Evolutionary conservation across 2,113 vertebrate species (phyloP).

Genomic region (Vulpes lagopus): DNA sequence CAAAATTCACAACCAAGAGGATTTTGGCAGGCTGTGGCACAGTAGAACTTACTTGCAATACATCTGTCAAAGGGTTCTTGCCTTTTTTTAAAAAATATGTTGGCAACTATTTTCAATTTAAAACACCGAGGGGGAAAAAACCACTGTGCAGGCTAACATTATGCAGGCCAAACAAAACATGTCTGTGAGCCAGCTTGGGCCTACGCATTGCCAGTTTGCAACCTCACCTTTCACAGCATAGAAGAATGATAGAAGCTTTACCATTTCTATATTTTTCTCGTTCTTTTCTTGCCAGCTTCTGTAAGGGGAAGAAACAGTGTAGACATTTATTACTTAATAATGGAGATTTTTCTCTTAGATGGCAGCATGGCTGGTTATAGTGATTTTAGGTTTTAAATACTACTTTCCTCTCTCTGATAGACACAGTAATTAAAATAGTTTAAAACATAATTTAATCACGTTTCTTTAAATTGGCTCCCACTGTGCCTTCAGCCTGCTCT

Average conservation of each 20-base stretch:
- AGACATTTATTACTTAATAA: conserved; percentile 27
- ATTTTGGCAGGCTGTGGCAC: conserved; percentile 65
- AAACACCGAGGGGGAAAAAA: conserved; percentile 21
- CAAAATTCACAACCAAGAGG: conserved; percentile 68
- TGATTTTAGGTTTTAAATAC: conserved; percentile 38
- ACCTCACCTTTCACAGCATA: conserved; percentile 44
- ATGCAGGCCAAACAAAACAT: conserved; percentile 72
- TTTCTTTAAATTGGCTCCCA: neutral
- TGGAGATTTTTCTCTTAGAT: conserved; percentile 8
- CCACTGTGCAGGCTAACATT: conserved; percentile 44
- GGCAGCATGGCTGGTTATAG: neutral
- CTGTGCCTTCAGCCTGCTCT: conserved; percentile 6
- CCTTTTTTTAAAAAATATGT: neutral
- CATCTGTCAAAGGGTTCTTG: conserved; percentile 70
- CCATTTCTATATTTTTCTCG: conserved; percentile 44
- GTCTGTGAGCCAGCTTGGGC: conserved; percentile 4
- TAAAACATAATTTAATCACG: neutral
- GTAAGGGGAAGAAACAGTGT: conserved; percentile 14
- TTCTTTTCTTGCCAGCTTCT: conserved; percentile 52
- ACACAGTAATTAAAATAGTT: conserved; percentile 46
- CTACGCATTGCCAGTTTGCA: neutral
- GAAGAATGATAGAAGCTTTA: conserved; percentile 7
- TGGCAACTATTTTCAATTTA: conserved; percentile 73
- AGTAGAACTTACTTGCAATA: conserved; percentile 74
- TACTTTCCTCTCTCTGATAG: neutral